Percentiles rank a stretch among this genome's conserved stretches.
Evolutionary conservation across 2,888 invertebrate species (phyloP).

Genomic region (Creontiades dilutus): DNA sequence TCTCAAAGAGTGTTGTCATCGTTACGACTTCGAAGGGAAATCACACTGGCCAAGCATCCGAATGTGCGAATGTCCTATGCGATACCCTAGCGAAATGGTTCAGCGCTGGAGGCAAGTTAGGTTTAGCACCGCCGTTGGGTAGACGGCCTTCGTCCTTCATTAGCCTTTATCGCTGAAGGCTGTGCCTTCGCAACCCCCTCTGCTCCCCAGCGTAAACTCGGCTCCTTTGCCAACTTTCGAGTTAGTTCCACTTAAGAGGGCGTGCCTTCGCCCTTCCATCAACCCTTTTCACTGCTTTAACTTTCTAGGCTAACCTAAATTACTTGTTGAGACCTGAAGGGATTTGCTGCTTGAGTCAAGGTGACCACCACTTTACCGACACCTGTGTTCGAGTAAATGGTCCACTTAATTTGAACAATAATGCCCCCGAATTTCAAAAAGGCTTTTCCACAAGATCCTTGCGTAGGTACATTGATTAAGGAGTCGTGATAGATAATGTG

Average conservation of each 20-base stretch:
- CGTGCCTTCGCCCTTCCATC: slow-evolving; percentile 36
- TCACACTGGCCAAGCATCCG: too few species aligned
- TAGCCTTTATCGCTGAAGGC: slow-evolving; percentile 22
- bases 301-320: slow-evolving; percentile 32
- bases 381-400: neutral
- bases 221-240: slow-evolving; percentile 39
- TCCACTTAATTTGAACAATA: too few species aligned
- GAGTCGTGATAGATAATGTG: too few species aligned
- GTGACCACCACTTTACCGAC: slow-evolving; percentile 9
- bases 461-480: neutral
- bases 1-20: too few species aligned
- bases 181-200: neutral
- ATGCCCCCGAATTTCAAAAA: too few species aligned
- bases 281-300: slow-evolving; percentile 36
- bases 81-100: neutral
- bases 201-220: neutral
- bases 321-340: slow-evolving; percentile 15
- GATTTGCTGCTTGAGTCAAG: neutral
- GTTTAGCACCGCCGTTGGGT: neutral
- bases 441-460: neutral
- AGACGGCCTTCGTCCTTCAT: slow-evolving; percentile 22
- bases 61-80: too few species aligned
- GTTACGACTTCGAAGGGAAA: too few species aligned
- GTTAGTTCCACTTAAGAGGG: slow-evolving; percentile 42
- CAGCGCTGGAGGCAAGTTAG: neutral